phyloP scores from a whole-genome alignment of 2,888 invertebrate genomes.

The Rhogogaster chlorosoma region DNA sequence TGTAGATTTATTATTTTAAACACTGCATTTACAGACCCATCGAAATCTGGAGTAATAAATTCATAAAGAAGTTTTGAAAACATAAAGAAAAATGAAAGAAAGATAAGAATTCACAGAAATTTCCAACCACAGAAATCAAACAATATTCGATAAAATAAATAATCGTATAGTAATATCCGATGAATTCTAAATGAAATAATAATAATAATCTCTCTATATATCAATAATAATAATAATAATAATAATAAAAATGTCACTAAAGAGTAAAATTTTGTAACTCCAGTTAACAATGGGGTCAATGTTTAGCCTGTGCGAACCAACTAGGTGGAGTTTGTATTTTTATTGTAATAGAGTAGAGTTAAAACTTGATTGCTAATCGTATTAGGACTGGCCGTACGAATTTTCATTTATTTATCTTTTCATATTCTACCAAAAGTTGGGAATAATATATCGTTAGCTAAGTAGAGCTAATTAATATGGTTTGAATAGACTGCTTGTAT shows the following conservation, averaged over 20 bases:
- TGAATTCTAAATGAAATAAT: neutral
- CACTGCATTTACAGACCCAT: conserved; percentile 55
- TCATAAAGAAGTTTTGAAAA: neutral
- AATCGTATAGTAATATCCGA: neutral
- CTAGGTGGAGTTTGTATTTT: neutral
- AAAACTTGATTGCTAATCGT: neutral
- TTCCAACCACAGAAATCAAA: neutral
- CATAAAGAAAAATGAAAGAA: neutral
- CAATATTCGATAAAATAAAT: neutral
- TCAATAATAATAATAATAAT: too few species aligned
- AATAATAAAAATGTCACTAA: neutral
- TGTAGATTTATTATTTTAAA: conserved; percentile 59
- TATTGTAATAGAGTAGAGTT: neutral
- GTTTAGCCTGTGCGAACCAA: neutral
- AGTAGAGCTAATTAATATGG: conserved; percentile 64
- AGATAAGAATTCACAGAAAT: neutral
- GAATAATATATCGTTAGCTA: conserved; percentile 58
- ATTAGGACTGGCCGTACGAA: neutral
- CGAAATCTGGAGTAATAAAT: conserved; percentile 51
- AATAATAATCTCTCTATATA: too few species aligned
- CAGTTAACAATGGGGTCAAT: neutral
- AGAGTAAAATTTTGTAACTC: neutral
- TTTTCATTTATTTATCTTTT: neutral
- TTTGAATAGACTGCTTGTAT: conserved; percentile 65
- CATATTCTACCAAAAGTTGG: neutral